Conservation (phyloP, 2,797 vertebrate species). For the Streptopelia turtur region DNA sequence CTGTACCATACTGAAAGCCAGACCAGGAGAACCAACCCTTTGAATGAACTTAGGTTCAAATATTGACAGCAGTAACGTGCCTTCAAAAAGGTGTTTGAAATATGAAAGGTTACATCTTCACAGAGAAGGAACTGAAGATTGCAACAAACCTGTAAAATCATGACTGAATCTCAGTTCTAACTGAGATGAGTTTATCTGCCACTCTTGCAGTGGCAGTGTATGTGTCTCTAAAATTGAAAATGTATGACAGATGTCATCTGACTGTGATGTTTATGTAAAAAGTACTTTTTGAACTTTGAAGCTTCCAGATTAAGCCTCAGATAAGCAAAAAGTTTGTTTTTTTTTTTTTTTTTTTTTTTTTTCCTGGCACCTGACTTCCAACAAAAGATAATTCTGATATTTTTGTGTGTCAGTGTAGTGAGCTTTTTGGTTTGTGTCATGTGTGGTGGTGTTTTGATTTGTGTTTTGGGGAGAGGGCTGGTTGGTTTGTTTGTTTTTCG, state of each 20-base stretch:
- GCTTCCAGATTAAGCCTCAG: background rate
- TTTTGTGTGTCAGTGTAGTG: background rate
- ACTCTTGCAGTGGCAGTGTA: background rate
- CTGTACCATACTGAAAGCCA: background rate
- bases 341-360: too few relatives aligned
- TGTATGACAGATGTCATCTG: background rate
- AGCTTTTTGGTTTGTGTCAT: too few relatives aligned
- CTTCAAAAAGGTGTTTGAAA: background rate
- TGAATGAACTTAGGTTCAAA: background rate
- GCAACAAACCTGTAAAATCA: background rate
- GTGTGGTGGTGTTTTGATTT: background rate
- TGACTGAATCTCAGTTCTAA: background rate
- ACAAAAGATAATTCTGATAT: background rate
- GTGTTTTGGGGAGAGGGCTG: accelerated
- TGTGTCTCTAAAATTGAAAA: background rate
- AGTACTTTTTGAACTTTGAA: background rate
- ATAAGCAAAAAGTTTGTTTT: background rate
- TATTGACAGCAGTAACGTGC: background rate
- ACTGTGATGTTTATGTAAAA: background rate
- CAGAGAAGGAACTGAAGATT: background rate
- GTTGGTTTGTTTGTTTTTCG: accelerated
- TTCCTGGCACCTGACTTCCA: background rate
- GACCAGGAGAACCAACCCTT: background rate
- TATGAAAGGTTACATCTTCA: background rate
- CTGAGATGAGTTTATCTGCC: background rate